Conservation (phyloP, 2,113 vertebrate genomes). For the Clupea harengus region DNA sequence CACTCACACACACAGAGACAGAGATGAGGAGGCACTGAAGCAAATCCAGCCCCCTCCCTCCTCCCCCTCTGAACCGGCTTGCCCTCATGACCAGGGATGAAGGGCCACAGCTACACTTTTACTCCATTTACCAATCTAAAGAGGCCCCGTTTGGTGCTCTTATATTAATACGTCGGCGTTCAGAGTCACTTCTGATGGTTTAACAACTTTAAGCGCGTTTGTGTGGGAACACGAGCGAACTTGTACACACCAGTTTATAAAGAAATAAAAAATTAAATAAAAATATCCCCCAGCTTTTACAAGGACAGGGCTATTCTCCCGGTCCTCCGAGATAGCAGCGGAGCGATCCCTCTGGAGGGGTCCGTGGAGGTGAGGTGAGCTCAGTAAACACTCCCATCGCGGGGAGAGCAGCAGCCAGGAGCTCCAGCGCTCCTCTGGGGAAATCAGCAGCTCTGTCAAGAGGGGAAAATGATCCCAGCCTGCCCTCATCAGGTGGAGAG, state of each 20-base stretch:
- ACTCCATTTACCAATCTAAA: background rate
- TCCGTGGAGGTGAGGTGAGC: background rate
- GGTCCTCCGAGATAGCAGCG: background rate
- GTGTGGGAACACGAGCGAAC: background rate
- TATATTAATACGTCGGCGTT: background rate
- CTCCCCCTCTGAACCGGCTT: background rate
- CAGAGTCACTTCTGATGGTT: background rate
- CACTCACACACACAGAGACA: background rate
- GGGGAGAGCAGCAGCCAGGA: slow-evolving; percentile 21
- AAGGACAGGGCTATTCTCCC: background rate
- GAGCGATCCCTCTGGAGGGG: background rate
- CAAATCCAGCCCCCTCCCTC: slow-evolving; percentile 34
- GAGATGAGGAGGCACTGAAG: slow-evolving; percentile 48
- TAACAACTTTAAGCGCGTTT: background rate
- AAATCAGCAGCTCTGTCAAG: slow-evolving; percentile 51
- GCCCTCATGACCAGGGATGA: background rate
- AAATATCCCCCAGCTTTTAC: background rate
- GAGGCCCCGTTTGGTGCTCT: background rate
- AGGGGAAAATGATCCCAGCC: slow-evolving; percentile 67
- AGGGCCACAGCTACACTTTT: background rate
- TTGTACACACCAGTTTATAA: background rate
- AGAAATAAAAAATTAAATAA: too few relatives aligned
- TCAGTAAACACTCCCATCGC: slow-evolving; percentile 7
- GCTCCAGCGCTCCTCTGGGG: slow-evolving; percentile 46
- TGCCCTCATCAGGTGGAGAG: slow-evolving; percentile 75